phyloP scores from a whole-genome alignment of 2,888 invertebrate species.

The Dorcus hopei region DNA sequence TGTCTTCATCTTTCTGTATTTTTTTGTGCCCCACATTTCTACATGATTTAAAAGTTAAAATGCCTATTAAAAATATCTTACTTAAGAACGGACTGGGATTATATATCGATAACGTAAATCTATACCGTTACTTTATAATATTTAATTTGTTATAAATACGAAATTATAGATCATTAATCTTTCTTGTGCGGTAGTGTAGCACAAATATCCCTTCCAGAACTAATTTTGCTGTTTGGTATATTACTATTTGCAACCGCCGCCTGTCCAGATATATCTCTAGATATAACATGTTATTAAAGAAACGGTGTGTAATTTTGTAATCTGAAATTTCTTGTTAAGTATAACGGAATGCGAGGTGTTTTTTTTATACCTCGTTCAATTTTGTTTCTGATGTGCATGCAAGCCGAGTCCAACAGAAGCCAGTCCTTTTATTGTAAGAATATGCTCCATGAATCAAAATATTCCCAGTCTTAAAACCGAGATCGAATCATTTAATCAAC shows the following conservation, averaged over 20 bases:
- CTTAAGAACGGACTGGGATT: too few species aligned
- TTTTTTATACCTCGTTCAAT: conserved; percentile 9
- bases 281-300: conserved; percentile 17
- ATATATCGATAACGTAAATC: too few species aligned
- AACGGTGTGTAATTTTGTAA: conserved; percentile 17
- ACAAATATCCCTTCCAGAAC: conserved; percentile 11
- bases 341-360: conserved; percentile 19
- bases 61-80: too few species aligned
- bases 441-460: conserved; percentile 45
- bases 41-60: too few species aligned
- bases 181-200: conserved; percentile 7
- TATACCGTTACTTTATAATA: too few species aligned
- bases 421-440: conserved; percentile 40
- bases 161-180: conserved; percentile 1
- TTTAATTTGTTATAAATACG: too few species aligned
- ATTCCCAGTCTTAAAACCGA: conserved; percentile 42
- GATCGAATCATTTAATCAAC: conserved; percentile 50
- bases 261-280: conserved; percentile 11
- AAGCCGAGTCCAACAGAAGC: conserved; percentile 36
- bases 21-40: too few species aligned
- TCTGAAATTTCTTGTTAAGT: conserved; percentile 14
- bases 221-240: conserved; percentile 14
- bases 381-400: conserved; percentile 10
- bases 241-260: conserved; percentile 8
- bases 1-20: too few species aligned